Evolutionary conservation across 2,797 vertebrate species (phyloP).

Genomic region (Graptemys geographica): DNA sequence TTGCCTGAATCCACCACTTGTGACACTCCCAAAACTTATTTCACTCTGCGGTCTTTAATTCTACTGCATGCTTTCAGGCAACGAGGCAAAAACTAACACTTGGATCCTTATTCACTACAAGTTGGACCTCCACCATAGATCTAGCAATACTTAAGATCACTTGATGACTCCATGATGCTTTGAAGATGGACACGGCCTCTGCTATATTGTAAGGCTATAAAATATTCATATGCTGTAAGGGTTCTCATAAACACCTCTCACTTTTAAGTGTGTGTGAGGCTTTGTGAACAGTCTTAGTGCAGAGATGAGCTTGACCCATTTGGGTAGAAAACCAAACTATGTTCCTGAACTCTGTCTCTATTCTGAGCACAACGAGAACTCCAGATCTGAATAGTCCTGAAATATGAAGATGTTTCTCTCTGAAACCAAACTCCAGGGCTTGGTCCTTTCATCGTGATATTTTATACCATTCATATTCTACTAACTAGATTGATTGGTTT

Average conservation of each 20-base stretch:
- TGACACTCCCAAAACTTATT: slow-evolving; percentile 43
- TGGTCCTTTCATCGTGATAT: no score
- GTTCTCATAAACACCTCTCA: not conserved
- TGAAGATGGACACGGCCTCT: not conserved
- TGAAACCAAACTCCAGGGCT: no score
- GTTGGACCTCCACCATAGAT: not conserved
- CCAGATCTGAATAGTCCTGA: no score
- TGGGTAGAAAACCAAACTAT: no score
- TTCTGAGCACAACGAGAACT: no score
- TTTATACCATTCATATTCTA: no score
- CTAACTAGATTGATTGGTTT: not conserved
- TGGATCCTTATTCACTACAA: slow-evolving; percentile 1
- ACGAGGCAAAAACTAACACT: not conserved
- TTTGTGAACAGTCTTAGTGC: no score
- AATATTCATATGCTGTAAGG: not conserved
- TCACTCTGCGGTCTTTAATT: slow-evolving; percentile 28
- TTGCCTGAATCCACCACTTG: slow-evolving; percentile 15
- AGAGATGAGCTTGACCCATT: no score
- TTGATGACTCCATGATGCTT: not conserved
- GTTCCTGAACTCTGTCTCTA: no score
- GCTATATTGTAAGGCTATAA: not conserved
- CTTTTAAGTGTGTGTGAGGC: no score
- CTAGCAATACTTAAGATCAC: not conserved
- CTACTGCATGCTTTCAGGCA: not conserved
- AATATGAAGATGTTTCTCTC: no score